These are phyloP conservation scores for Escarpia spicata DNA, from an alignment of 2,888 invertebrate species.

Conservation along the genomic window DNA sequence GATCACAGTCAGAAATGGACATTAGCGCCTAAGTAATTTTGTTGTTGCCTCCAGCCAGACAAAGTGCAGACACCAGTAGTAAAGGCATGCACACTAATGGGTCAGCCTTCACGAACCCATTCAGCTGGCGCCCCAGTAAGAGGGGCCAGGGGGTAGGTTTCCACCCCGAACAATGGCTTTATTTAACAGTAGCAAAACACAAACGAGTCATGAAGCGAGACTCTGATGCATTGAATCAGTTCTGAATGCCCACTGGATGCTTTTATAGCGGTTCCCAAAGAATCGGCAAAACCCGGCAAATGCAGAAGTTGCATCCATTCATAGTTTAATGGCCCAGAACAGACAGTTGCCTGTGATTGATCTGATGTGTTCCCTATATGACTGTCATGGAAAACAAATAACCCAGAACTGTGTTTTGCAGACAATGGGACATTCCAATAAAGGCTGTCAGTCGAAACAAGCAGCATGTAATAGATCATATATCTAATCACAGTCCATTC, in stretches of 20 bases:
- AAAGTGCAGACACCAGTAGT: conserved; percentile 17
- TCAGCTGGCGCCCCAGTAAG: background rate
- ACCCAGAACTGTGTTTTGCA: conserved; percentile 13
- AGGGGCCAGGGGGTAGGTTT: conserved; percentile 22
- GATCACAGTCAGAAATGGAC: conserved; percentile 24
- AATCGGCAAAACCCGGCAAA: background rate
- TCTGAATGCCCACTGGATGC: conserved; percentile 18
- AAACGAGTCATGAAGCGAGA: conserved; percentile 19
- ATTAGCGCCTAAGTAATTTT: conserved; percentile 23
- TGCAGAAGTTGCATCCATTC: conserved; percentile 18
- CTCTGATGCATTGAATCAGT: background rate
- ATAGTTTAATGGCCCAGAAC: conserved; percentile 26
- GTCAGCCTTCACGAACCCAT: background rate
- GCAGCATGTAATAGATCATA: background rate
- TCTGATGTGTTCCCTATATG: conserved; percentile 8
- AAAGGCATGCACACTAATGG: conserved; percentile 18
- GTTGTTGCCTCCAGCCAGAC: conserved; percentile 18
- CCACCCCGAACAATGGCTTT: conserved; percentile 20
- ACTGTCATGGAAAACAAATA: background rate
- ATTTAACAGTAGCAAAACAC: conserved; percentile 23
- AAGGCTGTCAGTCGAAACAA: background rate
- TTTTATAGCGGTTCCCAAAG: conserved; percentile 14
- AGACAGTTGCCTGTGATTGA: background rate
- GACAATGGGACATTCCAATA: conserved; percentile 20
- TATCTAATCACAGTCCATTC: background rate